Evolutionary conservation across 2,888 invertebrate species (phyloP), one percentile per base, ranked within the genome.

Genomic region (Euproctis similis): DNA sequence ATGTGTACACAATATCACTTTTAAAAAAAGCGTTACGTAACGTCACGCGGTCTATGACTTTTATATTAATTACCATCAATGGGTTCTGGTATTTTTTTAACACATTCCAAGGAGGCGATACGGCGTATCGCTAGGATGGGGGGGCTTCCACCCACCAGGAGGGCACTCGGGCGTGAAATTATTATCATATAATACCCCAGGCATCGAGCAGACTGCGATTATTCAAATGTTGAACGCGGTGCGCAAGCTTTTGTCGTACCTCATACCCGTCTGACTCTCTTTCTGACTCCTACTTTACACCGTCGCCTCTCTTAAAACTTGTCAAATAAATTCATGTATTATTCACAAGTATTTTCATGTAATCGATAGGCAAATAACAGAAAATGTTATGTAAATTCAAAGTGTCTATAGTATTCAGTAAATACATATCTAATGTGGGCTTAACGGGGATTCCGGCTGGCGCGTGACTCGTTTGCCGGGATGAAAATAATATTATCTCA

Each of bases 331-430:
- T 78, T 78, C 75, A 68, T 66, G 71, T 69, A 63, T 75, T 73
- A 76, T 78, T 71, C 68, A 70, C 75, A 60, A 68, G 69, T 68
- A 66, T 72, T 76, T 76, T 77, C 80, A 80, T 69, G 71, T 73
- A 70, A 70, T 59, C 73, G 81, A 81, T 81, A 81, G 81, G 80
- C 76, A 74, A 82, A 81, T 78, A 76, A 81, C 75, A 75, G 71
- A 78, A 81, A 77, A 80, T 76, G 80, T 73, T 77, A 80, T 81
- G 77, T 77, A 72, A 80, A 81, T 82, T 70, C 66, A 60, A 69
- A 68, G 66, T 64, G 64, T 67, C 72, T 60, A 72, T 78, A 74
- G 73, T 76, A 68, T 70, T 63, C 63, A 58, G 65, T 64, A 70
- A 71, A 70, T 67, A 66, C 68, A 63, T 70, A 65, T 64, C 63